Evolutionary conservation across 2,797 vertebrate species (phyloP), one percentile per base, ranked within the genome.

Genomic region (Coccyzus lansbergi): DNA sequence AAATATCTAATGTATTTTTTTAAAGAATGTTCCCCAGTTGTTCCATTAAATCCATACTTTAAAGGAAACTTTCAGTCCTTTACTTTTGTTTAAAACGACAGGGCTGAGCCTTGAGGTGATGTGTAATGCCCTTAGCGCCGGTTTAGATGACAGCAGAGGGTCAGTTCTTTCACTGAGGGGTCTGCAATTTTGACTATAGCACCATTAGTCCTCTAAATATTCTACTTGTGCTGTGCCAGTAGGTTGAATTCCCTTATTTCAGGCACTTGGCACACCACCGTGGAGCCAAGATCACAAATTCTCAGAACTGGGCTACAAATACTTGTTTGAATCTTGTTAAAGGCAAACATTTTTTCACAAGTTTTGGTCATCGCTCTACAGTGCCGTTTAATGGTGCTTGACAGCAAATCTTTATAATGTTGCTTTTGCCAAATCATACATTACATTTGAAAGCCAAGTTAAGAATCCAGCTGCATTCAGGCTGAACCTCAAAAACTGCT

Each of bases 1-100:
- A 56, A 88, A 19, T 0, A 0, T 6, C 5, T 56, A 18, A 25
- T n/a, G 18, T 17, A n/a, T 14, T 49, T 44, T 42, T 42, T 13
- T 29, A 10, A 59, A 52, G 33, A 33, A 7, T 8, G 4, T 69
- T 56, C 33, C 42, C n/a, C 4, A 7, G 1, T 14, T 80, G 8
- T 69, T 91, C 46, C 13, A 48, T 67, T 46, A 63, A 56, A 52
- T 9, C 2, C 2, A 3, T 15, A 24, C 68, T 88, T 85, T 83
- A 81, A 77, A 70, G 18, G 42, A 38, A 4, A 5, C 3, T 80
- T 86, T 51, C 19, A 70, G 14, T 12, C n/a, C 28, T 52, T 67
- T 38, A 19, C 53, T 31, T 58, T 46, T 12, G 42, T 33, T 53
- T 49, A 38, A 31, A 55, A 59, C 15, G 55, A 25, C 11, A 26